These are phyloP conservation scores for Oryzias celebensis DNA, from an alignment of 2,113 vertebrate species.

Conservation along the genomic window DNA sequence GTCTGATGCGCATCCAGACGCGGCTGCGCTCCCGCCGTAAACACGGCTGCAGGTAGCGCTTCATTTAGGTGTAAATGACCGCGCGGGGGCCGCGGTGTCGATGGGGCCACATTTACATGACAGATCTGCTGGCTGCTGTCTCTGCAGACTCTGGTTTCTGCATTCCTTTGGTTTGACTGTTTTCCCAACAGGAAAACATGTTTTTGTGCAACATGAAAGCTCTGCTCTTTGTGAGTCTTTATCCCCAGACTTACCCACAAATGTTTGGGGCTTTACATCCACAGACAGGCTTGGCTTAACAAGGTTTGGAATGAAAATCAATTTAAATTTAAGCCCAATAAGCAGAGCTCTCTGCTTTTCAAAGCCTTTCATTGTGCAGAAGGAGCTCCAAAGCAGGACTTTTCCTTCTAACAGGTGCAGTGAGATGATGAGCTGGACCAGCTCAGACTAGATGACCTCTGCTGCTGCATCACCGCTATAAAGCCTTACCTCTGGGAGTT, in stretches of 20 bases:
- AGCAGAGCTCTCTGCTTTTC: too few species aligned
- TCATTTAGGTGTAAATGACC: constrained; percentile 71
- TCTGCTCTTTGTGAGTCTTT: not conserved
- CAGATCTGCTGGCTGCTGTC: constrained; percentile 34
- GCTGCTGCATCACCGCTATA: constrained; percentile 27
- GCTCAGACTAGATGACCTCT: not conserved
- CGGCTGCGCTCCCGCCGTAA: constrained; percentile 48
- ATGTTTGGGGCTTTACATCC: too few species aligned
- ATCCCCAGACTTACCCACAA: not conserved
- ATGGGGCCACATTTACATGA: constrained; percentile 59
- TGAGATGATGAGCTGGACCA: too few species aligned
- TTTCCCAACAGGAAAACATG: constrained; percentile 17
- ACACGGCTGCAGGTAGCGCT: constrained; percentile 51
- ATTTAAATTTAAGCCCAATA: too few species aligned
- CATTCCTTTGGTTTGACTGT: not conserved
- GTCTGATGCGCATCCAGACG: constrained; percentile 40
- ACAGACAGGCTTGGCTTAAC: too few species aligned
- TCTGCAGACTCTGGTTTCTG: constrained; percentile 40
- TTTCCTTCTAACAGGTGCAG: too few species aligned
- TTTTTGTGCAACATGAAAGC: not conserved
- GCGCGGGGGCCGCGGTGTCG: constrained; percentile 30
- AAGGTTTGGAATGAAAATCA: too few species aligned
- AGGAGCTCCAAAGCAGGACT: too few species aligned
- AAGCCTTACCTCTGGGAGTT: constrained; percentile 40
- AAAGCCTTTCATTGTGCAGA: too few species aligned